Evolutionary conservation across 2,113 vertebrate genomes (phyloP).

Genomic region (Hystrix cristata): DNA sequence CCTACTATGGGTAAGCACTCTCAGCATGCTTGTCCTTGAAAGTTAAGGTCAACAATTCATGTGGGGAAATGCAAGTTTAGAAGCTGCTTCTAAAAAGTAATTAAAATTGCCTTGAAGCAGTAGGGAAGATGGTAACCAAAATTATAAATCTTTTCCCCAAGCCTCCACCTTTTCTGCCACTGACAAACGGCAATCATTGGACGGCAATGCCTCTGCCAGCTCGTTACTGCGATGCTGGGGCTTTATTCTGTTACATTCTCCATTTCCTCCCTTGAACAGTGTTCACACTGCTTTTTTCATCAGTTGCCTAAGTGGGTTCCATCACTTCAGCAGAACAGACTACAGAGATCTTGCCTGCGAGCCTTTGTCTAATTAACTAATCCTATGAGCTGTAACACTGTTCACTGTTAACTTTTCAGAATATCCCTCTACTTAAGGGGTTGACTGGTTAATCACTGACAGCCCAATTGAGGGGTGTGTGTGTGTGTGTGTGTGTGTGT

Average conservation of each 20-base stretch:
- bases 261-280: constrained; percentile 59
- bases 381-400: constrained; percentile 79
- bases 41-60: constrained; percentile 69
- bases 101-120: constrained; percentile 76
- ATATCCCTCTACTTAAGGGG: constrained; percentile 75
- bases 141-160: constrained; percentile 64
- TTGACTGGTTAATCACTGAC: constrained; percentile 80
- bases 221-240: constrained; percentile 8
- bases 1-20: not conserved
- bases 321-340: constrained; percentile 76
- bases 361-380: constrained; percentile 85
- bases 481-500: not conserved
- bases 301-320: constrained; percentile 80
- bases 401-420: constrained; percentile 81
- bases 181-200: constrained; percentile 63
- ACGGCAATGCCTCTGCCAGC: constrained; percentile 17
- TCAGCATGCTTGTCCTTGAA: constrained; percentile 46
- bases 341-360: constrained; percentile 80
- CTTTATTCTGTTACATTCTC: constrained; percentile 54
- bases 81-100: constrained; percentile 71
- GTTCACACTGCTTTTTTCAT: constrained; percentile 81
- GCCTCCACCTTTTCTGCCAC: constrained; percentile 41
- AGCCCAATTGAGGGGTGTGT: not conserved
- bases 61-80: constrained; percentile 43
- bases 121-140: constrained; percentile 72